Percentiles rank a stretch among this genome's conserved stretches.
Conservation (phyloP, 2,888 invertebrate genomes). For the Suillia variegata region DNA sequence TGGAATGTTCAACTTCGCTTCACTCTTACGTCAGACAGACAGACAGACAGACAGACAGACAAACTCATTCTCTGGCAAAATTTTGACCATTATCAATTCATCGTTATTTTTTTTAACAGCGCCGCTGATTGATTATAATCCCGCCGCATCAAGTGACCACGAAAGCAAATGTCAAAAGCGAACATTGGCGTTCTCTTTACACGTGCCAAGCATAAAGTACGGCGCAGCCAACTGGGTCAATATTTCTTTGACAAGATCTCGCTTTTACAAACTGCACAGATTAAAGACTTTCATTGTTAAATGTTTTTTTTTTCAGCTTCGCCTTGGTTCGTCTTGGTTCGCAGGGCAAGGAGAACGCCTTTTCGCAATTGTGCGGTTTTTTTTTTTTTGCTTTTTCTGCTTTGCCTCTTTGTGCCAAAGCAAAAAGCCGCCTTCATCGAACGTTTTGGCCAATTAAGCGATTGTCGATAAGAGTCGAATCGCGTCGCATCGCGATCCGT, state of each 20-base stretch:
- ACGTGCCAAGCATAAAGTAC: too few relatives aligned
- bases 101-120: neutral
- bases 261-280: neutral
- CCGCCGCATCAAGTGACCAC: neutral
- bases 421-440: too few relatives aligned
- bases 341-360: neutral
- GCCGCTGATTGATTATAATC: slow-evolving; percentile 1
- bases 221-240: neutral
- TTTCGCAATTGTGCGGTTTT: neutral
- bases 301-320: neutral
- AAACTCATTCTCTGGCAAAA: neutral
- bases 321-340: neutral
- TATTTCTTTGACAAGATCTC: neutral
- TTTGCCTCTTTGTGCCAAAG: too few relatives aligned
- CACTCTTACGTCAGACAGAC: neutral
- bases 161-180: neutral
- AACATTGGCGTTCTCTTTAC: neutral
- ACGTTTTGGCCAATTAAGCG: neutral
- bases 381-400: too few relatives aligned
- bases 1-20: neutral
- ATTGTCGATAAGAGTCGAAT: neutral
- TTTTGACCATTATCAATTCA: neutral
- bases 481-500: too few relatives aligned
- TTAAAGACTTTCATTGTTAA: too few relatives aligned
- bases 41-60: neutral